phyloP scores from a whole-genome alignment of 30 jellyfish, hydroid and myxozoan species.

The Turritopsis rubra region DNA sequence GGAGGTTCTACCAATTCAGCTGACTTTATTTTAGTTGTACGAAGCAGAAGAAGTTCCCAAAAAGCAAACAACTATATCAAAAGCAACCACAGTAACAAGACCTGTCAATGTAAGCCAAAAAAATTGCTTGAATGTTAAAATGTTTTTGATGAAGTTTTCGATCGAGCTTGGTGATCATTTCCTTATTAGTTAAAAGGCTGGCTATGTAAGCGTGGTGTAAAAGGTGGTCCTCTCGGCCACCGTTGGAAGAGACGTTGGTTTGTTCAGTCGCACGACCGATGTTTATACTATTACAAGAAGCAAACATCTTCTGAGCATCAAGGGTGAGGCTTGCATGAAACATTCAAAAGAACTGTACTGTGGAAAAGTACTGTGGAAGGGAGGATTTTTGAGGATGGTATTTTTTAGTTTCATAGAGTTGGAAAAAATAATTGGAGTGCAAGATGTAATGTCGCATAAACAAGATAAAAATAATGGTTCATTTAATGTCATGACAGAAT shows the following conservation, averaged over 20 bases:
- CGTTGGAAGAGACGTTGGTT: conserved; percentile 80
- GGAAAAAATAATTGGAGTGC: conserved; percentile 46
- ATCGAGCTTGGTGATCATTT: background rate
- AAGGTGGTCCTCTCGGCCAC: conserved; percentile 78
- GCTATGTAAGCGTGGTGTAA: conserved; percentile 78
- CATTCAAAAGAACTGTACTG: too few species aligned
- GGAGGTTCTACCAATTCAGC: background rate
- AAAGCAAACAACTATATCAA: background rate
- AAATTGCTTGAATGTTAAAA: background rate
- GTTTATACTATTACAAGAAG: conserved; percentile 54
- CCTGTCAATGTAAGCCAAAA: background rate
- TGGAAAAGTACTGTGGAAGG: too few species aligned
- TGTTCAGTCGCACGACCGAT: conserved; percentile 31
- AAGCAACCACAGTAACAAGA: background rate
- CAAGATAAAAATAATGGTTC: conserved; percentile 70
- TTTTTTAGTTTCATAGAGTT: conserved; percentile 41
- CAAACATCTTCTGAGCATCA: conserved; percentile 33
- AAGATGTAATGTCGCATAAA: conserved; percentile 47
- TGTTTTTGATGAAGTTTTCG: background rate
- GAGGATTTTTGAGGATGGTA: too few species aligned
- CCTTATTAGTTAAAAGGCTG: conserved; percentile 54
- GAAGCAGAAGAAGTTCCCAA: background rate
- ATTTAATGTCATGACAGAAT: conserved; percentile 56
- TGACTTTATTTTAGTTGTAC: background rate
- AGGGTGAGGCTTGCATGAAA: conserved; percentile 41